These are phyloP conservation scores for Cylas formicarius DNA, from an alignment of 1,140 invertebrate species.

Conservation along the genomic window DNA sequence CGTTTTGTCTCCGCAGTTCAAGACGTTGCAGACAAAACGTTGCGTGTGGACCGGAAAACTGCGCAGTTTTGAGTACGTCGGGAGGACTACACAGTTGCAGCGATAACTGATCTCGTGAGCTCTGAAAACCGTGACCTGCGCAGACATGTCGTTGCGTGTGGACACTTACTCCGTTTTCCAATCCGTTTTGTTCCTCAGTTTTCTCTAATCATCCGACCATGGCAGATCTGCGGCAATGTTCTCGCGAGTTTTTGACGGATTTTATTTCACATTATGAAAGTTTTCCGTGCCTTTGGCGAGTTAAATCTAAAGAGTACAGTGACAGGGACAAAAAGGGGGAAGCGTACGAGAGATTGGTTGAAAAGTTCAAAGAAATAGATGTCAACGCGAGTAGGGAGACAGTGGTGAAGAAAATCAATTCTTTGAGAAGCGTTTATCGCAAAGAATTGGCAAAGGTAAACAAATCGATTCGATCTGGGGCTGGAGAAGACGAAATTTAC, in stretches of 20 bases:
- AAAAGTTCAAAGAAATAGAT: slow-evolving; percentile 28
- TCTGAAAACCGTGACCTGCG: too few relatives aligned
- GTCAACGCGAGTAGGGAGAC: too few relatives aligned
- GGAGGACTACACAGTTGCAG: too few relatives aligned
- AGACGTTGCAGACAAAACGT: too few relatives aligned
- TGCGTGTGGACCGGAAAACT: too few relatives aligned
- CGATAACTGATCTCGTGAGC: too few relatives aligned
- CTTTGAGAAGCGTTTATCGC: slow-evolving; percentile 21
- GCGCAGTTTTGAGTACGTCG: too few relatives aligned
- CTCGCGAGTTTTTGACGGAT: slow-evolving; percentile 15
- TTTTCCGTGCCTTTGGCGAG: slow-evolving; percentile 33
- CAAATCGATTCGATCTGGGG: slow-evolving; percentile 6
- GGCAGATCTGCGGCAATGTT: not conserved
- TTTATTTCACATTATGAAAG: slow-evolving; percentile 25
- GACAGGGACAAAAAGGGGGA: slow-evolving; percentile 27
- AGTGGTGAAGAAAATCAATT: slow-evolving; percentile 35
- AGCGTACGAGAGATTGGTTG: slow-evolving; percentile 29
- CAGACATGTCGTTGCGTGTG: too few relatives aligned
- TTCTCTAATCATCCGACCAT: too few relatives aligned
- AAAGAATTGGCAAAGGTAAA: slow-evolving; percentile 7
- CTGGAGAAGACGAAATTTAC: slow-evolving; percentile 3
- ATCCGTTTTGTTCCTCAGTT: too few relatives aligned
- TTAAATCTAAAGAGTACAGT: slow-evolving; percentile 32
- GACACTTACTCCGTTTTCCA: too few relatives aligned
- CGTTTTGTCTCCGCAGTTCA: too few relatives aligned